These are phyloP conservation scores for Chelonus insularis DNA, from an alignment of 1,140 invertebrate genomes.

Conservation along the genomic window DNA sequence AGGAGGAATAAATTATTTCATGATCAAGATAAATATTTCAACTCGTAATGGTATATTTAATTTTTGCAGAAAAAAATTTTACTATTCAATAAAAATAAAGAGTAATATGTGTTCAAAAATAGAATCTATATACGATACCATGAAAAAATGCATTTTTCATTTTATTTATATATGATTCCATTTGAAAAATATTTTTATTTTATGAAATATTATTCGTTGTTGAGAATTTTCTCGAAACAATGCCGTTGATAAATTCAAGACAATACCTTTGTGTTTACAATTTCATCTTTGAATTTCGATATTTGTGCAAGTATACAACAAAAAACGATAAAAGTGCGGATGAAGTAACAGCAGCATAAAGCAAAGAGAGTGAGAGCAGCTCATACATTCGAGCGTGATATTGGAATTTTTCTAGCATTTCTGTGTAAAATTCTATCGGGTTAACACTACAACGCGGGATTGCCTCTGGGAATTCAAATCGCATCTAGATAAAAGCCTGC, in stretches of 20 bases:
- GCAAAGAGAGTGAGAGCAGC: not conserved
- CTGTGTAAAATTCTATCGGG: not conserved
- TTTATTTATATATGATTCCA: slow-evolving; percentile 16
- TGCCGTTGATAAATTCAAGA: slow-evolving; percentile 14
- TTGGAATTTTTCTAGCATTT: slow-evolving; percentile 4
- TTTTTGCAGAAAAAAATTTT: slow-evolving; percentile 22
- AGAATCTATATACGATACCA: not conserved
- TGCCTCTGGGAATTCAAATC: slow-evolving; percentile 40
- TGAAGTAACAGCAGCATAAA: not conserved
- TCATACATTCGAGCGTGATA: slow-evolving; percentile 1
- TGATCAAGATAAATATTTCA: no score
- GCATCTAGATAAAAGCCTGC: slow-evolving; percentile 40
- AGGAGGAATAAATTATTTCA: no score
- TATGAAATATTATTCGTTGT: slow-evolving; percentile 13
- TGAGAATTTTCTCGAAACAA: not conserved
- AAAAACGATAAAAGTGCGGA: slow-evolving; percentile 1
- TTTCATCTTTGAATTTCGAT: not conserved
- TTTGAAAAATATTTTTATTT: slow-evolving; percentile 25
- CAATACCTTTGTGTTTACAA: slow-evolving; percentile 11
- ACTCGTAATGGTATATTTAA: not conserved
- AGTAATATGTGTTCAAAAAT: not conserved
- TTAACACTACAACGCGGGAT: slow-evolving; percentile 17
- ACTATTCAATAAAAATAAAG: not conserved
- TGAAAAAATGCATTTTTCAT: no score
- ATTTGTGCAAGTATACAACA: not conserved